Conservation (phyloP, 2,797 vertebrate genomes). For the Spinus olivaceus region DNA sequence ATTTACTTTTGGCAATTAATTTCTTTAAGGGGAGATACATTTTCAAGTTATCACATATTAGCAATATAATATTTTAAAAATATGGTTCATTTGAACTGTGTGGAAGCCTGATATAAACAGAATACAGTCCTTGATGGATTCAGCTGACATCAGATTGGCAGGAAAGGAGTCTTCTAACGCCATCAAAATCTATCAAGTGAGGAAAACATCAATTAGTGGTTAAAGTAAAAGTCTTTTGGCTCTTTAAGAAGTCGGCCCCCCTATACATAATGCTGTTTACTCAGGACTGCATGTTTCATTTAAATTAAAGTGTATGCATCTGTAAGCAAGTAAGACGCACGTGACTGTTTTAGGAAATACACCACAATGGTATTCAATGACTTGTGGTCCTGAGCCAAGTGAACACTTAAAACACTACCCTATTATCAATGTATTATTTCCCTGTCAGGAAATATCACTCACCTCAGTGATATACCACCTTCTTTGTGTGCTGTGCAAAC, state of each 20-base stretch:
- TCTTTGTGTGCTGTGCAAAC: not conserved
- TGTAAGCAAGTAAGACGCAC: not conserved
- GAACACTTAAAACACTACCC: not conserved
- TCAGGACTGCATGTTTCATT: not conserved
- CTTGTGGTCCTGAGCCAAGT: not conserved
- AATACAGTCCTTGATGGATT: not conserved
- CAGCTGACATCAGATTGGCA: not conserved
- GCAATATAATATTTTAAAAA: not conserved
- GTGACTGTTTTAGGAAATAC: not conserved
- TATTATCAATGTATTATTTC: not conserved
- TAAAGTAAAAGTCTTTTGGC: not conserved
- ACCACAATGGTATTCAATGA: not conserved
- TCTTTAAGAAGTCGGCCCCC: constrained; percentile 17
- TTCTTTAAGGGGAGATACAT: not conserved
- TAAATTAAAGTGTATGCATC: not conserved
- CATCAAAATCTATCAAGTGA: not conserved
- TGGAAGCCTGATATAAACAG: not conserved
- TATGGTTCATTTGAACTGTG: not conserved
- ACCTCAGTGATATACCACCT: not conserved
- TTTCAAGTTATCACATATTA: constrained; percentile 18
- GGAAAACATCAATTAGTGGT: constrained; percentile 10
- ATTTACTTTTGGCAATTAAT: not conserved
- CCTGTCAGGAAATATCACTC: not conserved
- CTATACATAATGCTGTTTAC: not conserved
- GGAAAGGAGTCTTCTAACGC: not conserved